Base-by-base conservation (phyloP, 2,888 invertebrate species). In the Gymnosoma rotundatum region DNA sequence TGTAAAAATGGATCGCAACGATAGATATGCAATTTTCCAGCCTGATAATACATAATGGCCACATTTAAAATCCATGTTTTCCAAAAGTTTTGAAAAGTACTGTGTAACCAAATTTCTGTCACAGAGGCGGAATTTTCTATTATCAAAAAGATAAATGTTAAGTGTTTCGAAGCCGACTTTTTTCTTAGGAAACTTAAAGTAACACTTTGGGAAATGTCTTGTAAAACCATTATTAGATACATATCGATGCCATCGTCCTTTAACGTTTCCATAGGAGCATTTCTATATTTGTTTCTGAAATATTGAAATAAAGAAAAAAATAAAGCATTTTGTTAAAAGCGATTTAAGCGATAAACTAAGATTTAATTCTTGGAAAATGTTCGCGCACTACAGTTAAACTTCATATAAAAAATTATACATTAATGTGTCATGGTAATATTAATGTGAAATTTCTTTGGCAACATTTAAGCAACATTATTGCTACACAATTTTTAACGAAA, bases 1-100 rank as follows among this genome's bases (percentile, higher is more conserved):
- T 92, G 87, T 0, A 91, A 89, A 83, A 93, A 94, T 0, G 93
- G 93, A 87, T 94, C 93, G 85, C 93, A 94, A 0, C 93, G 92
- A 84, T 93, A 94, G 70, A 93, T 92, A 86, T 92, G 92, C 32
- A 94, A 88, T 2, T 90, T 88, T 10, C 90, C 76, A 3, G 87
- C 42, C 0, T 88, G 87, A 88, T 88, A 89, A 42, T 87, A 92
- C 14, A 91, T 86, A 4, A 92, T 88, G 9, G 90, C 90, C 7
- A 90, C 89, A 86, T 94, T 94, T 0, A 94, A 91, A 10, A 94
- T 90, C 89, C 93, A 93, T 78, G 92, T 92, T 52, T 92, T 92
- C 93, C 94, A 94, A 54, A 94, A 91, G 18, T 93, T 89, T 78
- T 92, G 89, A 67, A 94, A 94, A 60, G 93, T 93, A 21, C 86